Base-by-base conservation (phyloP, 1,140 invertebrate species). In the Drosophila lowei region DNA sequence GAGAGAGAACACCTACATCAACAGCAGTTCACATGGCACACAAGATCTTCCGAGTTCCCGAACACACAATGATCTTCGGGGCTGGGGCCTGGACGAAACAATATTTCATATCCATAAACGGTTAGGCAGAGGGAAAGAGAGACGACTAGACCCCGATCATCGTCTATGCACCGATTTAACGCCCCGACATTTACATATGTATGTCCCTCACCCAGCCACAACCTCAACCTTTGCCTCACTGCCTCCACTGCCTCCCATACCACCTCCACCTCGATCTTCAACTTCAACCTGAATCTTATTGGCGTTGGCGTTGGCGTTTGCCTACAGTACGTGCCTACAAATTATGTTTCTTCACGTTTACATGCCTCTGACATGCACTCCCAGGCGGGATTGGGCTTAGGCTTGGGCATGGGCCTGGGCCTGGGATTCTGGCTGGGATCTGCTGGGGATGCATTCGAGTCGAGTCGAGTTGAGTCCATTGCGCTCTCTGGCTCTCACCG, bases 281-380 rank as follows among this genome's bases (percentile, higher is more conserved):
- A 63, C 71, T 58, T 71, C 71, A 65, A 66, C 65, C 64, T 59
- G 55, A 60, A 48, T 55, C 64, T 74, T 67, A 81, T 86, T 88
- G 81, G 81, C 81, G 83, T 86, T 85, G 81, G 81, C 81, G 81
- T 85, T 86, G 77, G 77, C 30, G 30, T 34, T 38, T 38, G 34
- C 34, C 43, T 63, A 63, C 74, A 67, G 79, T 75, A 86, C 83
- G 83, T 83, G 80, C 80, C 80, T 57, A 86, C 83, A 86, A 86
- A 86, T 86, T 86, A 88, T 86, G 83, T 86, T 86, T 86, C 86
- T 83, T 83, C 83, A 86, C 78, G 78, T 86, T 86, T 86, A 86
- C 83, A 86, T 79, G 83, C 83, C 83, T 83, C 83, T 88, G 83
- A 86, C 83, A 88, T 88, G 83, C 83, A 86, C 84, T 79, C 58